phyloP scores from a whole-genome alignment of 1,140 invertebrate species.

The Yoshiicerus persimilis region DNA sequence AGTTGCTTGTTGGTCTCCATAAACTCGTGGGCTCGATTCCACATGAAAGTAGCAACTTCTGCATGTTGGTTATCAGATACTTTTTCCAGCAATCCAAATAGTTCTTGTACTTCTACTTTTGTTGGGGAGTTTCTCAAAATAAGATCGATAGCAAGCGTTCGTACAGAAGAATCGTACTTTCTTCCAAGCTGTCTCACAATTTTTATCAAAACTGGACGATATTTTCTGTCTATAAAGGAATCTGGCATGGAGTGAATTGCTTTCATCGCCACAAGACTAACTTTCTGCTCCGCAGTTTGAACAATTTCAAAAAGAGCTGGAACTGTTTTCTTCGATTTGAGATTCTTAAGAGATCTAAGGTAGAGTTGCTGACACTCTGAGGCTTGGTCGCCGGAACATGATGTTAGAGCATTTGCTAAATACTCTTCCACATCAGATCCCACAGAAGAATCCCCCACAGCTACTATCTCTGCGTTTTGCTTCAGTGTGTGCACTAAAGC shows the following conservation, averaged over 20 bases:
- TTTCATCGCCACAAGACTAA: slow-evolving; percentile 66
- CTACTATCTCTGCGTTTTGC: not conserved
- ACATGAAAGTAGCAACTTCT: slow-evolving; percentile 50
- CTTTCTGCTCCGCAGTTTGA: slow-evolving; percentile 56
- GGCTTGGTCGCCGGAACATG: slow-evolving; percentile 58
- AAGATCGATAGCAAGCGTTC: slow-evolving; percentile 71
- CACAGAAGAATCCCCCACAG: slow-evolving; percentile 45
- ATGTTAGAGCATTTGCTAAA: slow-evolving; percentile 59
- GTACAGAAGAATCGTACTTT: slow-evolving; percentile 68
- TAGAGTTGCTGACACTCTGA: slow-evolving; percentile 62
- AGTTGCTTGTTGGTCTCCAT: slow-evolving; percentile 43
- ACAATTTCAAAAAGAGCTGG: slow-evolving; percentile 61
- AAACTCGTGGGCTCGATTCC: slow-evolving; percentile 49
- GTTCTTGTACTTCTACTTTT: slow-evolving; percentile 58
- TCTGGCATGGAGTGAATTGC: slow-evolving; percentile 62
- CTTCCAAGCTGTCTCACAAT: slow-evolving; percentile 67
- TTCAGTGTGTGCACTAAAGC: slow-evolving; percentile 58
- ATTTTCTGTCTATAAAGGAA: slow-evolving; percentile 55
- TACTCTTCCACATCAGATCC: slow-evolving; percentile 58
- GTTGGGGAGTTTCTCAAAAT: slow-evolving; percentile 63
- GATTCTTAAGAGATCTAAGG: slow-evolving; percentile 68
- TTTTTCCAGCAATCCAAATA: slow-evolving; percentile 60
- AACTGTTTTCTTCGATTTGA: slow-evolving; percentile 62
- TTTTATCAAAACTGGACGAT: slow-evolving; percentile 40
- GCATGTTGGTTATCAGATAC: slow-evolving; percentile 35